A percentile compares a stretch with the other conserved stretches of the same genome.
These are phyloP conservation scores for Meiosimyza platycephala DNA, from an alignment of 2,888 invertebrate genomes.

Conservation along the genomic window DNA sequence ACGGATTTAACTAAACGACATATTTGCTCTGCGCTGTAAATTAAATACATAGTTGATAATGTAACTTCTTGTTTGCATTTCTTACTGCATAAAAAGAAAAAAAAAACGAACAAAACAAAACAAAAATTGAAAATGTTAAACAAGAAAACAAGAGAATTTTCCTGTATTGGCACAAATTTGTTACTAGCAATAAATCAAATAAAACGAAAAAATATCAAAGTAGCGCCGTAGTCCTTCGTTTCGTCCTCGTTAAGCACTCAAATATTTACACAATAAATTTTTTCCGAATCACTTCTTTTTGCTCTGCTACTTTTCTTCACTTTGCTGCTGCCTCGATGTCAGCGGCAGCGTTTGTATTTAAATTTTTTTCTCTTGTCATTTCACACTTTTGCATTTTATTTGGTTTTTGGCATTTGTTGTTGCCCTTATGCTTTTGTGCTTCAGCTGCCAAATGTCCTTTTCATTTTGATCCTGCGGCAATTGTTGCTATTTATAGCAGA, in stretches of 20 bases:
- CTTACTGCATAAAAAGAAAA: not conserved
- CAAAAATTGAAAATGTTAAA: no score
- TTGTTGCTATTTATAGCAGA: conserved; percentile 13
- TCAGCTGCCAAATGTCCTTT: conserved; percentile 2
- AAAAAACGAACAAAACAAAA: not conserved
- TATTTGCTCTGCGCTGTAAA: not conserved
- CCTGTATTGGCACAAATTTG: no score
- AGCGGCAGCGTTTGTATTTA: not conserved
- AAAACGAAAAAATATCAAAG: not conserved
- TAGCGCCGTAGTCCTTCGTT: not conserved
- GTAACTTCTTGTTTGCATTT: not conserved
- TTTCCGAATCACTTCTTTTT: conserved; percentile 36
- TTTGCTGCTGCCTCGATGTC: not conserved
- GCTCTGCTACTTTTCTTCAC: not conserved
- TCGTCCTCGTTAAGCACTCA: conserved; percentile 54
- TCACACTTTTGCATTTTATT: conserved; percentile 21
- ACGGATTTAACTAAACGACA: no score
- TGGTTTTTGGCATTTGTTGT: conserved; percentile 18
- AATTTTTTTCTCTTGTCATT: conserved; percentile 2
- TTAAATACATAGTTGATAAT: not conserved
- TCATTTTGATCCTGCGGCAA: not conserved
- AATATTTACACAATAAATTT: conserved; percentile 57
- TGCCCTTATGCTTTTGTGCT: not conserved
- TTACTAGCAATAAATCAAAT: no score
- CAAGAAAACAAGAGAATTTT: no score